phyloP scores from a whole-genome alignment of 2,888 invertebrate species.

The Diadegma fenestrale region DNA sequence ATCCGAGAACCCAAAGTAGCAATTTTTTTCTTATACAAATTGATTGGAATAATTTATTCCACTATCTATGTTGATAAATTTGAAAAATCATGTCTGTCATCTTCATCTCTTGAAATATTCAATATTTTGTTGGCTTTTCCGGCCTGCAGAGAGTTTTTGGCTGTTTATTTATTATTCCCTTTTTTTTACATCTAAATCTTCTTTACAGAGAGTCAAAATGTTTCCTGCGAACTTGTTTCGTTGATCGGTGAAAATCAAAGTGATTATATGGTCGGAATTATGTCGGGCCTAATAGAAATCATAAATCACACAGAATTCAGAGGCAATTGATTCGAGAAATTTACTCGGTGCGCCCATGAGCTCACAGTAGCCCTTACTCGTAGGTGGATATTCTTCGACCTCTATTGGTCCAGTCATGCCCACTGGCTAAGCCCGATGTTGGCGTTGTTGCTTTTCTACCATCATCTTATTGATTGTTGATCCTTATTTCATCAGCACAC shows the following conservation, averaged over 20 bases:
- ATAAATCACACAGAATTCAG: constrained; percentile 27
- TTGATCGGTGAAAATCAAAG: not conserved
- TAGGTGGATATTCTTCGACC: constrained; percentile 24
- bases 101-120: not conserved
- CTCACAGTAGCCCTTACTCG: not conserved
- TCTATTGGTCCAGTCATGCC: constrained; percentile 22
- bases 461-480: constrained; percentile 17
- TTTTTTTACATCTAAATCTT: not conserved
- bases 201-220: not conserved
- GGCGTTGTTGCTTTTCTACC: constrained; percentile 7
- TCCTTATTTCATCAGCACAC: not conserved
- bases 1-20: constrained; percentile 12
- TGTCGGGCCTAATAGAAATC: not conserved
- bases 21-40: not conserved
- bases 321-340: constrained; percentile 13
- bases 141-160: not conserved
- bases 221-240: not conserved
- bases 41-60: not conserved
- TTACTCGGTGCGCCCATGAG: not conserved
- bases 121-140: not conserved
- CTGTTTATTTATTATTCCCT: not conserved
- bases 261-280: not conserved
- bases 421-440: not conserved
- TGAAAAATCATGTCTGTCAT: not conserved
- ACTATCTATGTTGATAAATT: not conserved